Conservation (phyloP, 2,888 invertebrate genomes). For the Diarsia brunnea region DNA sequence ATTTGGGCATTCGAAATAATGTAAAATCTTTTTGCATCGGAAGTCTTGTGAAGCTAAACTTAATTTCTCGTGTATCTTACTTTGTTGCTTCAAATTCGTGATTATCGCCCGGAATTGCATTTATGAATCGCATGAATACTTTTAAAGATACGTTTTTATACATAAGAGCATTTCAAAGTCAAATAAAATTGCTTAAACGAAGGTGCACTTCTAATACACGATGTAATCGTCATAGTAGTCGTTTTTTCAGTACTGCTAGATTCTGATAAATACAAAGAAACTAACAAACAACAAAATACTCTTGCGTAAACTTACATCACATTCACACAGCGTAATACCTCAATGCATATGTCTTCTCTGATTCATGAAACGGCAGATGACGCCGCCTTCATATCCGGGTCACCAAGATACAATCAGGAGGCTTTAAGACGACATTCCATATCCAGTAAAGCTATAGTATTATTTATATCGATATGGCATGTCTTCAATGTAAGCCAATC, state of each 20-base stretch:
- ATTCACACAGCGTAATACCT: conserved; percentile 52
- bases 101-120: not conserved
- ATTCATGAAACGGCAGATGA: conserved; percentile 59
- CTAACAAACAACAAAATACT: not conserved
- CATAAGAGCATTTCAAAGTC: conserved; percentile 15
- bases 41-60: not conserved
- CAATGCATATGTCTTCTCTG: conserved; percentile 61
- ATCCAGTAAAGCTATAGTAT: conserved; percentile 23
- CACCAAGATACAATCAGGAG: conserved; percentile 57
- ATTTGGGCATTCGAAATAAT: not conserved
- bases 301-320: conserved; percentile 44
- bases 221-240: not conserved
- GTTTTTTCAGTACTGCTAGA: not conserved
- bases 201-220: not conserved
- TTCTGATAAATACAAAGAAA: conserved; percentile 4
- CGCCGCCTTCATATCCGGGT: conserved; percentile 74
- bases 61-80: not conserved
- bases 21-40: not conserved
- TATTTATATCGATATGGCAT: conserved; percentile 36
- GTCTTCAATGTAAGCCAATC: conserved; percentile 43
- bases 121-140: not conserved
- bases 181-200: not conserved
- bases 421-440: conserved; percentile 32
- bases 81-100: not conserved
- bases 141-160: not conserved